These are phyloP conservation scores for Nipponacmea schrenckii DNA, from an alignment of 2,888 invertebrate genomes.

Conservation along the genomic window DNA sequence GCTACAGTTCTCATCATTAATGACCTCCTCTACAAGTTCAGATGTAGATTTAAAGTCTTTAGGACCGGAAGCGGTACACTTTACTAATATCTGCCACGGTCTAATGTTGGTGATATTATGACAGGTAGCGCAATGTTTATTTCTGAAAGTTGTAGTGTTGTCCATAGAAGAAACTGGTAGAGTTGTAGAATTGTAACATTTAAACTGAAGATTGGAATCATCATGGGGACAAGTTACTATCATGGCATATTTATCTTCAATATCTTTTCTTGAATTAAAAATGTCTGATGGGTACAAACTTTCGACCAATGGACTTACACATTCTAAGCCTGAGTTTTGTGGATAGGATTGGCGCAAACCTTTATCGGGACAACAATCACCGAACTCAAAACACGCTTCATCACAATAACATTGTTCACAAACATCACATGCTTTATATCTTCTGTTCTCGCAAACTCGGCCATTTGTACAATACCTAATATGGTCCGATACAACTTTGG, in stretches of 20 bases:
- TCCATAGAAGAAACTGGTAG: constrained; percentile 7
- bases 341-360: constrained; percentile 9
- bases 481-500: constrained; percentile 12
- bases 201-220: background rate
- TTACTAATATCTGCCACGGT: constrained; percentile 11
- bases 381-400: constrained; percentile 26
- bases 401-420: constrained; percentile 37
- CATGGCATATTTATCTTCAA: constrained; percentile 7
- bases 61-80: constrained; percentile 1
- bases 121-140: constrained; percentile 18
- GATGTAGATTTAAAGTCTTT: background rate
- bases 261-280: background rate
- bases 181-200: constrained; percentile 11
- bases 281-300: constrained; percentile 5
- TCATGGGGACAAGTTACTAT: constrained; percentile 16
- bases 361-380: constrained; percentile 37
- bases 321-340: background rate
- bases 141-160: constrained; percentile 18
- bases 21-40: background rate
- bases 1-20: constrained; percentile 1
- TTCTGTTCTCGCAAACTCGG: constrained; percentile 5
- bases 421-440: background rate
- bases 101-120: constrained; percentile 1
- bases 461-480: constrained; percentile 12
- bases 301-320: background rate